Base-by-base conservation (phyloP, 2,113 vertebrate species). In the Peucedramus taeniatus region DNA sequence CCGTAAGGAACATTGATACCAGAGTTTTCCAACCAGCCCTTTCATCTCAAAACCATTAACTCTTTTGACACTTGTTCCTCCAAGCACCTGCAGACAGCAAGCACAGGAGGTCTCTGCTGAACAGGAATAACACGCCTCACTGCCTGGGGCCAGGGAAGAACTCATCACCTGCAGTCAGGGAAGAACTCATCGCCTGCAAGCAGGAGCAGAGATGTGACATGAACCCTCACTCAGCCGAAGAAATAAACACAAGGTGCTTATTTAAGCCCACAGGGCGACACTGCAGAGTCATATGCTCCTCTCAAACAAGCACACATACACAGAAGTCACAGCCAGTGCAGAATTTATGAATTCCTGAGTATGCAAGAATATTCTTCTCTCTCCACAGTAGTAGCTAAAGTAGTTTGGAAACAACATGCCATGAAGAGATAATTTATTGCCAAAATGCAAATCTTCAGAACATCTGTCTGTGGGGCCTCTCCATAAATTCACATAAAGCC, bases 1-100 rank as follows among this genome's bases (percentile, higher is more conserved):
- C 33, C 4, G 1, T 16, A 63, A 11, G 9, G 8, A 60, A 35
- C 0, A 0, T 0, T 47, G 20, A 24, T 19, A 47, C 8, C 23
- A 30, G 17, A 33, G 64, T 53, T 75, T 75, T 56, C 50, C 56
- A 59, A 39, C 11, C 61, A 75, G 23, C 11, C 10, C 18, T 19
- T 78, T 63, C 33, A 53, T 51, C 53, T 85, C 78, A 53, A 76
- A 90, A 40, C n/a, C 30, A 24, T 57, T 51, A 69, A 37, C 49
- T 85, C 87, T 65, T 37, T 30, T 30, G 66, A 65, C 66, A 53
- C 30, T 53, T 21, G 40, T 31, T 57, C 50, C 40, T 83, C 53
- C 28, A 28, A 74, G 61, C 35, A 76, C 49, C 37, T 13, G 13
- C 1, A 6, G 39, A 63, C 50, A 86, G 28, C 0, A 0, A 89